Evolutionary conservation across 2,113 vertebrate genomes (phyloP).

Genomic region (Xyrauchen texanus): DNA sequence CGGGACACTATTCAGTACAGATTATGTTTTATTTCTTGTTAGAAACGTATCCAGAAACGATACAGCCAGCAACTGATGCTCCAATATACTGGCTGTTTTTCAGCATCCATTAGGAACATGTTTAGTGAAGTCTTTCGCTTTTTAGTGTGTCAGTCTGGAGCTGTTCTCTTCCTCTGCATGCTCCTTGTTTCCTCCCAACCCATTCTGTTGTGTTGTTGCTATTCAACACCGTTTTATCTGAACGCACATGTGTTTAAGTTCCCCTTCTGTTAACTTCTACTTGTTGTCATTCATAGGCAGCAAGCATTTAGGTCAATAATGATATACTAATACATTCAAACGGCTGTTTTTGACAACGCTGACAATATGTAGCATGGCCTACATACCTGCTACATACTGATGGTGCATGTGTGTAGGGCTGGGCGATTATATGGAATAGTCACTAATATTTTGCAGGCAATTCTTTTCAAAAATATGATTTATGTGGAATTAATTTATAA

Average conservation of each 20-base stretch:
- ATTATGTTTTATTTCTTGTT: not conserved
- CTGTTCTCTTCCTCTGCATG: constrained; percentile 76
- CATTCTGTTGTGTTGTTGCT: constrained; percentile 64
- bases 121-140: constrained; percentile 62
- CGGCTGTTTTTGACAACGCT: not conserved
- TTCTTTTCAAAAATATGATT: too few species aligned
- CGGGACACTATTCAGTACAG: not conserved
- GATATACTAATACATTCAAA: not conserved
- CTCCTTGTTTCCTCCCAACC: constrained; percentile 52
- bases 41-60: not conserved
- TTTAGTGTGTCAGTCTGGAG: constrained; percentile 75
- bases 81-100: not conserved
- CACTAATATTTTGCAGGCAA: too few species aligned
- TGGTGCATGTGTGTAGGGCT: not conserved
- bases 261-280: constrained; percentile 10
- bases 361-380: constrained; percentile 7
- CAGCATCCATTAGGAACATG: constrained; percentile 6
- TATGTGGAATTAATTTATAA: too few species aligned
- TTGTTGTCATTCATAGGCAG: constrained; percentile 2
- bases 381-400: constrained; percentile 5
- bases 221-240: constrained; percentile 51
- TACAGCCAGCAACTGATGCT: not conserved
- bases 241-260: not conserved
- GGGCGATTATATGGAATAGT: too few species aligned
- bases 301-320: not conserved